These are phyloP conservation scores for Donacobius atricapilla DNA, from an alignment of 2,113 vertebrate species.

Conservation along the genomic window DNA sequence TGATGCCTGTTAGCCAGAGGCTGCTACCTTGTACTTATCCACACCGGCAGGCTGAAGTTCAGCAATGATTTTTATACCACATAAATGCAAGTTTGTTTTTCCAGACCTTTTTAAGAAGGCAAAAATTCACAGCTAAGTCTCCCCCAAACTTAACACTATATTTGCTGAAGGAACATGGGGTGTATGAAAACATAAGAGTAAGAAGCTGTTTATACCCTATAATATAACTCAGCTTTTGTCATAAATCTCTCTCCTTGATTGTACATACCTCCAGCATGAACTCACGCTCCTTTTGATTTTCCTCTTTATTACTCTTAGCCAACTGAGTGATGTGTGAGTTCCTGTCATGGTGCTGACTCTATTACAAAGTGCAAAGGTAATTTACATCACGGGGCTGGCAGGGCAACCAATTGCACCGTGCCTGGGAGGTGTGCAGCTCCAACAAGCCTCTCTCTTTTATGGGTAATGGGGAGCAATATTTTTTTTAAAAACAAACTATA, in stretches of 20 bases:
- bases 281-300: constrained; percentile 69
- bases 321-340: constrained; percentile 76
- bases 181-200: constrained; percentile 50
- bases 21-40: background rate
- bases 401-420: background rate
- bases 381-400: constrained; percentile 52
- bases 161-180: constrained; percentile 33
- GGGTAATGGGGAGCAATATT: constrained; percentile 26
- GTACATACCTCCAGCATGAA: constrained; percentile 59
- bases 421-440: constrained; percentile 22
- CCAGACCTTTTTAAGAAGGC: constrained; percentile 30
- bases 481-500: constrained; percentile 46
- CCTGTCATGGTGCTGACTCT: constrained; percentile 74
- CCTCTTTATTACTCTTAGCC: constrained; percentile 72
- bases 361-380: constrained; percentile 77
- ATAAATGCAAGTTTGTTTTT: constrained; percentile 33
- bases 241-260: constrained; percentile 74
- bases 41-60: background rate
- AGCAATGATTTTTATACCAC: background rate
- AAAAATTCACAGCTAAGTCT: constrained; percentile 36
- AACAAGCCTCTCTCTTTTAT: constrained; percentile 45
- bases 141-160: constrained; percentile 47
- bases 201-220: constrained; percentile 75
- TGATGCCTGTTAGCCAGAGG: background rate
- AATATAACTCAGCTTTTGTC: constrained; percentile 66